A percentile compares a stretch with the other conserved stretches of the same genome.
These are phyloP conservation scores for Etia nguti DNA, from an alignment of 2,113 vertebrate species.

Conservation along the genomic window DNA sequence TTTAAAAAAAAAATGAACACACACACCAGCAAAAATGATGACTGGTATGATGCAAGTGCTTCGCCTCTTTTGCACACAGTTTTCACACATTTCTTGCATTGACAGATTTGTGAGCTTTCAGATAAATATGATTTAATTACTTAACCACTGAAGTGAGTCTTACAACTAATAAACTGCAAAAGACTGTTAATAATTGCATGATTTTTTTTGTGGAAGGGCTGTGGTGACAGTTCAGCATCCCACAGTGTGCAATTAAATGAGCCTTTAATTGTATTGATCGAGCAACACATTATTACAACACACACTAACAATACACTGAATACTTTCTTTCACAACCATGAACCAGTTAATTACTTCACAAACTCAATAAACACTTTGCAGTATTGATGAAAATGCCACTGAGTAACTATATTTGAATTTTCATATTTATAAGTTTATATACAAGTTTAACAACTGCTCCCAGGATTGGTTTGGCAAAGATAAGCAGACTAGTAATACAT, in stretches of 20 bases:
- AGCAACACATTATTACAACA: neutral
- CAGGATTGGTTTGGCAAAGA: neutral
- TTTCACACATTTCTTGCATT: constrained; percentile 11
- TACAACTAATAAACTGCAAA: constrained; percentile 13
- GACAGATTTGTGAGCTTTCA: constrained; percentile 23
- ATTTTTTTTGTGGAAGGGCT: constrained; percentile 1
- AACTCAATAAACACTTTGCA: neutral
- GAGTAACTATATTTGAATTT: neutral
- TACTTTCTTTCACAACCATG: neutral
- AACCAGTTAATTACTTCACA: constrained; percentile 6
- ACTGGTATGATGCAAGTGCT: constrained; percentile 33
- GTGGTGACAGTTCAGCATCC: constrained; percentile 32
- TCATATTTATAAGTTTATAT: neutral
- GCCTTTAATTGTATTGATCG: constrained; percentile 5
- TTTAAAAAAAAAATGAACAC: too few relatives aligned
- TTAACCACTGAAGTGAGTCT: constrained; percentile 11
- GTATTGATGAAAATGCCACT: neutral
- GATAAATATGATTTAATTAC: constrained; percentile 21
- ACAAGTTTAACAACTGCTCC: neutral
- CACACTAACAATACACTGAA: neutral
- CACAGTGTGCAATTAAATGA: neutral
- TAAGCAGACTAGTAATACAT: neutral
- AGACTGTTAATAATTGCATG: constrained; percentile 25
- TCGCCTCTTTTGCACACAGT: constrained; percentile 19
- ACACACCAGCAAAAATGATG: constrained; percentile 25